Evolutionary conservation across 92 coral and sea anemone species (phyloP), one percentile per base, ranked within the genome.

Genomic region (Desmophyllum pertusum): DNA sequence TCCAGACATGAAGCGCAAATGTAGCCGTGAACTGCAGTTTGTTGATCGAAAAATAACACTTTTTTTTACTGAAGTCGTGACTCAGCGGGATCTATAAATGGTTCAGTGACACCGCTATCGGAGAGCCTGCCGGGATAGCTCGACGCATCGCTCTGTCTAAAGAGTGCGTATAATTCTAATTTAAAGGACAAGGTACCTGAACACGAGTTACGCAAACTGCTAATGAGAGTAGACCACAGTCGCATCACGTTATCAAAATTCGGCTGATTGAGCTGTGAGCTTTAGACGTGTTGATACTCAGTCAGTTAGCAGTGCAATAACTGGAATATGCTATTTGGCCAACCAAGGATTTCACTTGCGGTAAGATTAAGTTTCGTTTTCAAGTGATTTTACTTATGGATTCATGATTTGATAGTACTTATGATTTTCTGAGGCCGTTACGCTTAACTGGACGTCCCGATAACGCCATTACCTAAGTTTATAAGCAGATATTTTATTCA

Each of bases 371-470:
- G 23, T 36, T 43, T 10, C 0, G 23, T 41, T 25, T 25, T 30
- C 13, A n/a, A 39, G 61, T 10, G 15, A 62, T 75, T n/a, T 42
- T 10, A 2, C 23, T 61, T n/a, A 10, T 17, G 35, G 37, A 29
- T 25, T 11, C 15, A 5, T 23, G 35, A 43, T 50, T n/a, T 36
- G 76, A 18, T 35, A 11, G 30, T 35, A 68, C n/a, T 46, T 43
- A 67, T 3, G 5, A 19, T 18, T 7, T 45, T 41, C 70, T 57
- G 14, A 15, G 17, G 23, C 15, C 83, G 73, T 64, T 68, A 36
- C 67, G 84, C 51, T 80, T 67, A 48, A 31, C 50, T 80, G 48
- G 45, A 23, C 55, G 31, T 70, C 43, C 63, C 84, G 84, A 50
- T 36, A 35, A 69, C 51, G 33, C 48, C 45, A 51, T 23, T 13